These are phyloP conservation scores for Acleris cristana DNA, from an alignment of 2,888 invertebrate species.

Conservation along the genomic window DNA sequence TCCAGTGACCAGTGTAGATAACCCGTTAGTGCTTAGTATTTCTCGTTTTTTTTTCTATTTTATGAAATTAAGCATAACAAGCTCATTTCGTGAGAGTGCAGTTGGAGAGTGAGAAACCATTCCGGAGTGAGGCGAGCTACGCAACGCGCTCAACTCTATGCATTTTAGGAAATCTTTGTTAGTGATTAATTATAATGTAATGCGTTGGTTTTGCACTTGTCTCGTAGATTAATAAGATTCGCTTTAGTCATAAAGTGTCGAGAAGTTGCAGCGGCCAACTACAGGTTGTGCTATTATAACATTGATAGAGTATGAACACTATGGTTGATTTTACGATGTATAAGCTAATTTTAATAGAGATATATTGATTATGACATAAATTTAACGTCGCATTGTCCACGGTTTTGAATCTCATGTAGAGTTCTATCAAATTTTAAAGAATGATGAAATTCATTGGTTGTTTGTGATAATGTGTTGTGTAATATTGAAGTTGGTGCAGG, in stretches of 20 bases:
- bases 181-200: conserved; percentile 44
- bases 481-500: conserved; percentile 44
- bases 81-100: conserved; percentile 20
- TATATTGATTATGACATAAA: conserved; percentile 33
- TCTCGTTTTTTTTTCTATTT: conserved; percentile 20
- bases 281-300: conserved; percentile 71
- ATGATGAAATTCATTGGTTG: conserved; percentile 41
- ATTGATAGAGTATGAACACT: conserved; percentile 41
- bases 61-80: conserved; percentile 20
- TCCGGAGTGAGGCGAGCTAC: conserved; percentile 4
- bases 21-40: conserved; percentile 32
- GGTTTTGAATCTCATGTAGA: conserved; percentile 51
- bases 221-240: conserved; percentile 59
- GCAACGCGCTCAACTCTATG: conserved; percentile 11
- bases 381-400: conserved; percentile 40
- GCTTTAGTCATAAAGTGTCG: conserved; percentile 62
- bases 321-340: conserved; percentile 42
- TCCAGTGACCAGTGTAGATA: conserved; percentile 32
- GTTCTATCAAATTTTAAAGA: conserved; percentile 42
- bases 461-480: conserved; percentile 42
- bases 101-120: conserved; percentile 22
- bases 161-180: conserved; percentile 48
- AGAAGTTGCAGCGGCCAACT: conserved; percentile 67
- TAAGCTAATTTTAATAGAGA: conserved; percentile 38
- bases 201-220: conserved; percentile 53